Base-by-base conservation (phyloP, 2,888 invertebrate genomes). In the Selenia dentaria region DNA sequence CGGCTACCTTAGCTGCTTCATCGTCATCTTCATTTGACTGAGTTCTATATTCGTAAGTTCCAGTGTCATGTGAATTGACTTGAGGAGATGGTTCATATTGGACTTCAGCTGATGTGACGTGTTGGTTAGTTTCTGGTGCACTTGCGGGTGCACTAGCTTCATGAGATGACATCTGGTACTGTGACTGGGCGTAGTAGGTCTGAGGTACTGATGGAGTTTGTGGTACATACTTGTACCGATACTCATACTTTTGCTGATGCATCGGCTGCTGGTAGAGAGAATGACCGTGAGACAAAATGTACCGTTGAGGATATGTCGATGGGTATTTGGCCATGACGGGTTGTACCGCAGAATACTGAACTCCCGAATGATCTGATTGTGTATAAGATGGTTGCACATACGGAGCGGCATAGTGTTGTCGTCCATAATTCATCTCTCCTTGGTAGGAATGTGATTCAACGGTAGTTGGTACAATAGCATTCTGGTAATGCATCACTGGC, bases 291-390 rank as follows among this genome's bases (percentile, higher is more conserved):
- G 79, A 57, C 26, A 70, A 55, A 34, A 75, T 68, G 51, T 83
- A 82, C 16, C 78, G 75, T 22, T 74, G 73, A 16, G 65, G 62
- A 44, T 84, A 82, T 29, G 72, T 78, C 28, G 79, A 69, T 24
- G 90, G 90, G 55, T 89, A 90, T 53, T 71, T 78, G 1, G 90
- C 89, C 84, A 89, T 88, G 1, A 84, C 86, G n/a, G 90, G 90
- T 54, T 89, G 84, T 1, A 88, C 90, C 8, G 83, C 88, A 1
- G 89, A 89, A 49, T 90, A 90, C 43, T 90, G 88, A 2, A 90
- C 81, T 28, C 90, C 90, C 16, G 90, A 84, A 25, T 78, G 73
- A 57, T 88, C 85, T 8, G 83, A 70, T 53, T 89, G 82, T 0
- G 88, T 87, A 44, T 90, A 90, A 4, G 83, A 68, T 13, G 90